Conservation (phyloP, 2,113 vertebrate species). For the Poicephalus gulielmi region DNA sequence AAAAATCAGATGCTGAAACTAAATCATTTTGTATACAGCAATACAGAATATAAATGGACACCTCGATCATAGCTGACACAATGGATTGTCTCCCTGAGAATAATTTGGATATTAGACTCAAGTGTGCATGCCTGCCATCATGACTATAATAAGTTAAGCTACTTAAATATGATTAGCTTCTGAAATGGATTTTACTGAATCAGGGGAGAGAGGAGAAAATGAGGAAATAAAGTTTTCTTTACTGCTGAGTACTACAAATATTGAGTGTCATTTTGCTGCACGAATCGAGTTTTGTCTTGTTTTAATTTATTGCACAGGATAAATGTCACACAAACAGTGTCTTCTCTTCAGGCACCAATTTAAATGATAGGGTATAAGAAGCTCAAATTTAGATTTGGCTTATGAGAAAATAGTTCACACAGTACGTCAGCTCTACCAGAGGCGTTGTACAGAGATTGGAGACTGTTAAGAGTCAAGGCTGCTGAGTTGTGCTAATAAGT, state of each 20-base stretch:
- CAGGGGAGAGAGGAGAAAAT: background rate
- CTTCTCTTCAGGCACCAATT: background rate
- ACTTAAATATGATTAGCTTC: constrained; percentile 31
- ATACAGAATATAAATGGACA: background rate
- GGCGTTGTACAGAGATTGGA: background rate
- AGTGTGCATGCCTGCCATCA: background rate
- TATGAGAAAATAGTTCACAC: background rate
- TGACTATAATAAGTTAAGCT: background rate
- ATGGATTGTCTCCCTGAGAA: background rate
- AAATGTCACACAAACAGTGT: background rate
- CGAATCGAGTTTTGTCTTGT: background rate
- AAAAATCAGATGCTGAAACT: background rate
- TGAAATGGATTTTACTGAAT: constrained; percentile 6
- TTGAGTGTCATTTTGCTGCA: background rate
- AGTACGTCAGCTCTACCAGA: background rate
- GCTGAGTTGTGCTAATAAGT: background rate
- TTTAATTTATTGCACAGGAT: background rate
- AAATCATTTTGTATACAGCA: background rate
- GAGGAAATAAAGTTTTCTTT: background rate
- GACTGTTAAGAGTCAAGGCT: background rate
- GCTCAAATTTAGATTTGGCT: background rate
- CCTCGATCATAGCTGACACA: background rate
- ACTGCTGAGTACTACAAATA: background rate
- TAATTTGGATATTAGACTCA: constrained; percentile 6
- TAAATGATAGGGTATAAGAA: background rate